Evolutionary conservation across 2,797 vertebrate species (phyloP), one percentile per base, ranked within the genome.

Genomic region (Chiloscyllium punctatum): DNA sequence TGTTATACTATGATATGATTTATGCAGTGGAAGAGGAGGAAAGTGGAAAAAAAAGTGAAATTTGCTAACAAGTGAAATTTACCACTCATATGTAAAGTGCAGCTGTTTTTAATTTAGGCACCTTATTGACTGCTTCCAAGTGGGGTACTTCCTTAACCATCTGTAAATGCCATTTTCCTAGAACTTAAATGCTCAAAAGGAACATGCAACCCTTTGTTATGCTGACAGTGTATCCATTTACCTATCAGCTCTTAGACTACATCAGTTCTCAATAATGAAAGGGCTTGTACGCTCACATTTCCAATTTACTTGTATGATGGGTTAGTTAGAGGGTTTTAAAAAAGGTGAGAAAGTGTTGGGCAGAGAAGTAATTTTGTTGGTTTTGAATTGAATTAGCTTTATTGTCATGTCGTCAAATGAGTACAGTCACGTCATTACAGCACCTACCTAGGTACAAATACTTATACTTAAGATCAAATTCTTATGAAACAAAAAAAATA

Each of bases 241-340:
- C 21, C n/a, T 23, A 37, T 66, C 66, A 42, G 69, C 9, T 69
- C n/a, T 68, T 30, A 57, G 86, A 62, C 53, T 57, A 30, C 33
- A 53, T n/a, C 16, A 92, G n/a, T 92, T 2, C 25, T 92, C 62
- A 92, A 92, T 69, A 92, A 92, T 92, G 62, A 68, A 37, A 92
- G 66, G 37, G n/a, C 8, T 68, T 21, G 21, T 25, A n/a, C 25
- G n/a, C 90, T 92, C 62, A 27, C 8, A n/a, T 42, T 69, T 92
- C 90, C 66, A 92, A 69, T 25, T 68, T 37, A 69, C n/a, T 37
- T 92, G 6, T 68, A n/a, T 11, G 69, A 16, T 42, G n/a, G 8
- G 21, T 37, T 11, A 92, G 33, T 68, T 11, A 68, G 62, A 42
- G n/a, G 8, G 90, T 3, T 92, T 92, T 42, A 25, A 27, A 69